Percentiles rank a stretch among this genome's conserved stretches.
Evolutionary conservation across 2,888 invertebrate species (phyloP).

Genomic region (Acanthosepion pharaonis): DNA sequence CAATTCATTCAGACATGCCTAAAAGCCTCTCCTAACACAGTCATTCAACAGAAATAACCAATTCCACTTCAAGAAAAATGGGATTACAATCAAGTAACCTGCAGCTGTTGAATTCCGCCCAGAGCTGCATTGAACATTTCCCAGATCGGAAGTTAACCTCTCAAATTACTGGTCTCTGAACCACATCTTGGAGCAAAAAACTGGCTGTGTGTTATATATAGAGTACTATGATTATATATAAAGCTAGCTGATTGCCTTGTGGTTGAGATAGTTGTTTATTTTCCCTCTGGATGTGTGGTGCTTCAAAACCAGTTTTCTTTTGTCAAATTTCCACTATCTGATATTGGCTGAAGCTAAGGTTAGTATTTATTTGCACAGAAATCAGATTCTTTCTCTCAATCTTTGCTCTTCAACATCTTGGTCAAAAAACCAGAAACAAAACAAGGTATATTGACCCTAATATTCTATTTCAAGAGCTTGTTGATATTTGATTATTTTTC

Average conservation of each 20-base stretch:
- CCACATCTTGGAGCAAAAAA: not conserved
- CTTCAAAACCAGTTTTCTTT: not conserved
- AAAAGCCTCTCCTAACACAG: not conserved
- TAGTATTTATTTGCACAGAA: not conserved
- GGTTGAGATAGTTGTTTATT: not conserved
- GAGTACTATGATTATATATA: not conserved
- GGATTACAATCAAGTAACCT: too few relatives aligned
- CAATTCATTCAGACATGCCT: slow-evolving; percentile 5
- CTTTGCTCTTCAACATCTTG: too few relatives aligned
- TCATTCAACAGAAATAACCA: not conserved
- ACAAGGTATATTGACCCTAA: too few relatives aligned
- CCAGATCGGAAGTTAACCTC: too few relatives aligned
- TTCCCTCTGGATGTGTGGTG: not conserved
- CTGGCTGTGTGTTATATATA: not conserved
- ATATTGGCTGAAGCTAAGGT: too few relatives aligned
- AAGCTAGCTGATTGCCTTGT: not conserved
- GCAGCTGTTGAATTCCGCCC: not conserved
- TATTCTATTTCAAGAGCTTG: too few relatives aligned
- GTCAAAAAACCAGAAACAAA: too few relatives aligned
- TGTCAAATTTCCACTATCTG: not conserved
- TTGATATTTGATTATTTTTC: too few relatives aligned
- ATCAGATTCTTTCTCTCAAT: not conserved
- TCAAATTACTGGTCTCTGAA: not conserved
- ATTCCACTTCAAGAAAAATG: not conserved
- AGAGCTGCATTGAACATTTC: not conserved